Conservation (phyloP, 2,113 vertebrate genomes). For the Seriola aureovittata region DNA sequence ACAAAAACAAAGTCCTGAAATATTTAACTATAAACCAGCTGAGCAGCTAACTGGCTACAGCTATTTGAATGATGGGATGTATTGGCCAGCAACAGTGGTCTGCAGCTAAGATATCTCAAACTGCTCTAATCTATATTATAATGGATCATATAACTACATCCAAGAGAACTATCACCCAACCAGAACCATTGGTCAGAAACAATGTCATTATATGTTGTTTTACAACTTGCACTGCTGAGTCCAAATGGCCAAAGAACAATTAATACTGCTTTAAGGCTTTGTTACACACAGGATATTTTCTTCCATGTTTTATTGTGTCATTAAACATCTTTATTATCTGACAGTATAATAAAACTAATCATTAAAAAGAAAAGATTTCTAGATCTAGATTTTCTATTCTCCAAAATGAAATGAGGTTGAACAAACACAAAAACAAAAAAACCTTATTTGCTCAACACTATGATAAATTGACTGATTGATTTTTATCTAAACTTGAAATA, state of each 20-base stretch:
- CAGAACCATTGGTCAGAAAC: neutral
- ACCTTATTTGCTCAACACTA: too few relatives aligned
- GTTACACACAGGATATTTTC: neutral
- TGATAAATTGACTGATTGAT: too few relatives aligned
- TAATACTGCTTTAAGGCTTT: neutral
- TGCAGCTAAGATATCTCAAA: neutral
- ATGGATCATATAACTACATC: neutral
- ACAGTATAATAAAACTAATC: neutral
- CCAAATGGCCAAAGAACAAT: neutral
- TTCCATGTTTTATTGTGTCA: neutral
- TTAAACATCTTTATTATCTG: neutral
- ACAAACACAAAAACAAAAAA: too few relatives aligned
- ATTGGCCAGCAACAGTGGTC: neutral
- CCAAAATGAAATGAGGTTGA: too few relatives aligned
- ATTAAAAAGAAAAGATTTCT: too few relatives aligned
- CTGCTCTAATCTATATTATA: neutral
- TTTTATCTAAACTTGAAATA: too few relatives aligned
- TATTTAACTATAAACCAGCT: neutral
- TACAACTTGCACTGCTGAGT: neutral
- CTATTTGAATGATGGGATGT: neutral
- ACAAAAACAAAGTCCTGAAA: neutral
- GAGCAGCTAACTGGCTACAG: neutral
- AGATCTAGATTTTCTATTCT: too few relatives aligned
- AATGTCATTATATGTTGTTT: neutral
- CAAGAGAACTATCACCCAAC: neutral